A percentile compares a stretch with the other conserved stretches of the same genome.
Evolutionary conservation across 1,140 invertebrate species (phyloP).

Genomic region (Macrosteles quadrilineatus): DNA sequence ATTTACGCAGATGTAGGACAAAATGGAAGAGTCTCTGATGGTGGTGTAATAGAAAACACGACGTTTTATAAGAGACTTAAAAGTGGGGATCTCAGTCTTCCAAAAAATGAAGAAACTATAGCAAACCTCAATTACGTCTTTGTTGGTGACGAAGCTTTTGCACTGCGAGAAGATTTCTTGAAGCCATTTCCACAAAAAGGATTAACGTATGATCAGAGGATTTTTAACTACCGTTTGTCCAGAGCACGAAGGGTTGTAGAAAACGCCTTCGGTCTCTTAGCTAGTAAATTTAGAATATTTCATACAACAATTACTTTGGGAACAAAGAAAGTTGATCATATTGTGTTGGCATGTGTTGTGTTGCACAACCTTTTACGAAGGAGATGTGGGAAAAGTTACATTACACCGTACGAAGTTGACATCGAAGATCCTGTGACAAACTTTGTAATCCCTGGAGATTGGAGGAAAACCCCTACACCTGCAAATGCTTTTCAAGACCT

Average conservation of each 20-base stretch:
- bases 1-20: conserved; percentile 41
- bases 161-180: conserved; percentile 43
- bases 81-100: conserved; percentile 45
- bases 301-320: conserved; percentile 44
- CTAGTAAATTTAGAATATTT: conserved; percentile 51
- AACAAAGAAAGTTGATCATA: conserved; percentile 38
- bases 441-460: conserved; percentile 8
- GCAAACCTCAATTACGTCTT: conserved; percentile 47
- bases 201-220: conserved; percentile 41
- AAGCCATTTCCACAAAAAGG: conserved; percentile 51
- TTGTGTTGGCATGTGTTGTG: conserved; percentile 34
- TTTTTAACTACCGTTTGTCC: conserved; percentile 50
- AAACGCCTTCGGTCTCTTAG: conserved; percentile 54
- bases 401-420: conserved; percentile 10
- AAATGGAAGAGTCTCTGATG: conserved; percentile 51
- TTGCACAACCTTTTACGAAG: conserved; percentile 34
- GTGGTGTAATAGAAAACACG: conserved; percentile 45
- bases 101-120: conserved; percentile 38
- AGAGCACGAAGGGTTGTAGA: conserved; percentile 51
- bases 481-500: conserved; percentile 33
- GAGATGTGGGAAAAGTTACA: conserved; percentile 9
- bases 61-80: conserved; percentile 44
- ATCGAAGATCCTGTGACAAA: conserved; percentile 15
- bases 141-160: conserved; percentile 51
- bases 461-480: conserved; percentile 7